These are phyloP conservation scores for Melipona beecheii DNA, from an alignment of 2,888 invertebrate genomes.

Conservation along the genomic window DNA sequence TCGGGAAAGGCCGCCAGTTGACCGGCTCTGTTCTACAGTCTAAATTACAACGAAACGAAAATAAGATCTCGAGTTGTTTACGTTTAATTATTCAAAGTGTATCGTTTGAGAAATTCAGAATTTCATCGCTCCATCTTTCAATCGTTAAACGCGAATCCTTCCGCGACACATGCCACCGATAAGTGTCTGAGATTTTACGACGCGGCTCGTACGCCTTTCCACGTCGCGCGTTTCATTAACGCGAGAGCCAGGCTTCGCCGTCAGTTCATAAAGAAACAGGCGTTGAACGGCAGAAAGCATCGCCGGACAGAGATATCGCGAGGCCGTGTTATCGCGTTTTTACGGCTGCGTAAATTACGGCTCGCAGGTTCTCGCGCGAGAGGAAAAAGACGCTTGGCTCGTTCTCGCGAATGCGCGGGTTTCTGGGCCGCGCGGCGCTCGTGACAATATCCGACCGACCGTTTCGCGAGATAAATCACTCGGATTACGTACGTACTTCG, in stretches of 20 bases:
- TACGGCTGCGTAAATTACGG: conserved; percentile 36
- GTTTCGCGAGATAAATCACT: conserved; percentile 61
- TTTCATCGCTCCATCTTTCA: no score
- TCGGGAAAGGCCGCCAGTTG: no score
- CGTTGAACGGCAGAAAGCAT: conserved; percentile 13
- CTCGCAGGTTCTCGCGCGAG: conserved; percentile 19
- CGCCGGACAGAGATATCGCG: conserved; percentile 26
- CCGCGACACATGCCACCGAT: no score
- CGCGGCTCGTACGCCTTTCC: not conserved
- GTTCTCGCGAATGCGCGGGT: not conserved
- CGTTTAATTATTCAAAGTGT: no score
- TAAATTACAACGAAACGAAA: no score
- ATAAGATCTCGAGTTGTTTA: no score
- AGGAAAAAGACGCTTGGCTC: no score
- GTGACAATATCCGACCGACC: conserved; percentile 51
- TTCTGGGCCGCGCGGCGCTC: conserved; percentile 30
- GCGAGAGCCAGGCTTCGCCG: not conserved
- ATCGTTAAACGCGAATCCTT: no score
- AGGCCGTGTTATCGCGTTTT: conserved; percentile 23
- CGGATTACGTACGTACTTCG: conserved; percentile 51
- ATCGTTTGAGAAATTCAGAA: no score
- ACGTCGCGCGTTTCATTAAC: conserved; percentile 26
- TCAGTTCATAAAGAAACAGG: conserved; percentile 22
- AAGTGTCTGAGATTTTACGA: not conserved
- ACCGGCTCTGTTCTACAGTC: no score